Percentiles rank a stretch among this genome's conserved stretches.
These are phyloP conservation scores for Philotrypesis tridentata DNA, from an alignment of 1,140 invertebrate species.

Conservation along the genomic window DNA sequence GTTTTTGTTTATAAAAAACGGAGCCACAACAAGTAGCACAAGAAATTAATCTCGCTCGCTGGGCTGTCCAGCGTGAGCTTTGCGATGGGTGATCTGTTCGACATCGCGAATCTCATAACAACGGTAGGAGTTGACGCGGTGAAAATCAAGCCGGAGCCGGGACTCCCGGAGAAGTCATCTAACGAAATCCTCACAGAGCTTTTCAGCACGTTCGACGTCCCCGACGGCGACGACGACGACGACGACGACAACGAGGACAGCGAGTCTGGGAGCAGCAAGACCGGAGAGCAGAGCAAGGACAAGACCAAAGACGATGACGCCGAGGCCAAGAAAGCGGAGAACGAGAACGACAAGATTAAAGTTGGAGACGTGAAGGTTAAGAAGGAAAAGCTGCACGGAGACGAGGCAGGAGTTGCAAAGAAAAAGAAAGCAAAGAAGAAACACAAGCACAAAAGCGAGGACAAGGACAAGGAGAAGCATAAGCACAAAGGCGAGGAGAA, in stretches of 20 bases:
- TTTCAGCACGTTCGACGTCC: constrained; percentile 82
- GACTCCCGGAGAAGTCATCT: constrained; percentile 78
- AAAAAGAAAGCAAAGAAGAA: constrained; percentile 72
- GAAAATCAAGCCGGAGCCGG: constrained; percentile 72
- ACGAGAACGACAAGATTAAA: constrained; percentile 74
- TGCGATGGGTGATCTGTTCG: constrained; percentile 68
- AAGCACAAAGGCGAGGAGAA: constrained; percentile 70
- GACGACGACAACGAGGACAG: constrained; percentile 50
- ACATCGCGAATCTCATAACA: constrained; percentile 70
- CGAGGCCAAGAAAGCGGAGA: constrained; percentile 61
- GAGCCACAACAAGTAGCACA: neutral
- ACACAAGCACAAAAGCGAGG: constrained; percentile 67
- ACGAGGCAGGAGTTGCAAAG: constrained; percentile 68
- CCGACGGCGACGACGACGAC: constrained; percentile 48
- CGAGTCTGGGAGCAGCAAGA: constrained; percentile 61
- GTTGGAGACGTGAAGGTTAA: constrained; percentile 64
- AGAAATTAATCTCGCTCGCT: too few relatives aligned
- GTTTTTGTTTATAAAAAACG: neutral
- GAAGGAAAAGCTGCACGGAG: constrained; percentile 68
- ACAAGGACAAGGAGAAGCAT: constrained; percentile 72
- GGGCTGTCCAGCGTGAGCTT: neutral
- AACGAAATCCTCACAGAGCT: constrained; percentile 87
- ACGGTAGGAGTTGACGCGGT: constrained; percentile 69
- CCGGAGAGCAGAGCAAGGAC: constrained; percentile 65
- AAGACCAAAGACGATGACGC: constrained; percentile 46